A percentile compares a stretch with the other conserved stretches of the same genome.
Evolutionary conservation across 1,140 invertebrate species (phyloP).

Genomic region (Pachypsylla venusta): DNA sequence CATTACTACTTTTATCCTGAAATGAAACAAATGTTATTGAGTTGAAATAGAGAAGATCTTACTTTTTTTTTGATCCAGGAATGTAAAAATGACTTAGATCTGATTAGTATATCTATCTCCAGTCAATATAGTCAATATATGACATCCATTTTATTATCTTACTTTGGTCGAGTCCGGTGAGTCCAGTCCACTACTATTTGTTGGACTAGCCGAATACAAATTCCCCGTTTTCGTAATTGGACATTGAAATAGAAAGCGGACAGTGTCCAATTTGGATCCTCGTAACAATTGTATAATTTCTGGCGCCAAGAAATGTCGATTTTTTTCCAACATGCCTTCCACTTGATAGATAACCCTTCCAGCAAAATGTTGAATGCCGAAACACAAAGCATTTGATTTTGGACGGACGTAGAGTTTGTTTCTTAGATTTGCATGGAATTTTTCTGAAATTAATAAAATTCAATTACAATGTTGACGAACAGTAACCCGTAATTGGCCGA

Average conservation of each 20-base stretch:
- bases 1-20: constrained; percentile 10
- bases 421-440: constrained; percentile 65
- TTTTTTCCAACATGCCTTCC: constrained; percentile 65
- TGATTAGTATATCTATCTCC: too few species aligned
- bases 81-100: background rate
- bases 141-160: too few species aligned
- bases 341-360: constrained; percentile 64
- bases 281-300: constrained; percentile 64
- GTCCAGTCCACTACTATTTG: background rate
- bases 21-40: constrained; percentile 15
- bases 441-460: constrained; percentile 43
- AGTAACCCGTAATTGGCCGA: too few species aligned
- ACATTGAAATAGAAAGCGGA: constrained; percentile 61
- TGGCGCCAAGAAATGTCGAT: constrained; percentile 62
- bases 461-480: too few species aligned
- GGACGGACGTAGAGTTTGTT: constrained; percentile 59
- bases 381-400: constrained; percentile 56
- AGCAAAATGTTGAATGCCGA: constrained; percentile 59
- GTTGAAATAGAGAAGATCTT: constrained; percentile 6
- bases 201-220: constrained; percentile 39
- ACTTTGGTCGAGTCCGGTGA: constrained; percentile 2
- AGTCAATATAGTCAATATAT: too few species aligned
- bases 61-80: background rate
- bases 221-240: constrained; percentile 69
- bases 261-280: constrained; percentile 51